Conservation (phyloP, 2,113 vertebrate genomes). For the Rafetus swinhoei region DNA sequence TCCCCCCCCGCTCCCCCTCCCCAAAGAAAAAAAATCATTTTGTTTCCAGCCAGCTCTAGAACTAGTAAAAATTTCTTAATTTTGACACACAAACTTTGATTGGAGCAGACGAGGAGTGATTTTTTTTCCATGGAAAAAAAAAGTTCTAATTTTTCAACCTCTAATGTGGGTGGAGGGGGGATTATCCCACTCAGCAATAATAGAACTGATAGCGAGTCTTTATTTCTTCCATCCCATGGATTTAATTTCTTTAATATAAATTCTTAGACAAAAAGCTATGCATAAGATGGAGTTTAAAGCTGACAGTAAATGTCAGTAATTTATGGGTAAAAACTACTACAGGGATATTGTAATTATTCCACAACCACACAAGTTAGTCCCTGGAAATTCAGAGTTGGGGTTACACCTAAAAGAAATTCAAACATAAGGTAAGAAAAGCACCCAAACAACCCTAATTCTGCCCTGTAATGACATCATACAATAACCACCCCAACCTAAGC, state of each 20-base stretch:
- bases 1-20: too few species aligned
- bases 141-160: background rate
- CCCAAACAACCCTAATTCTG: background rate
- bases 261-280: background rate
- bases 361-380: background rate
- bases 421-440: background rate
- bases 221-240: background rate
- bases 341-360: background rate
- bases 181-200: background rate
- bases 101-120: background rate
- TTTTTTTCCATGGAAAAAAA: background rate
- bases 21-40: background rate
- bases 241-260: background rate
- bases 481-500: background rate
- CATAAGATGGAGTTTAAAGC: background rate
- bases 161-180: background rate
- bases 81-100: background rate
- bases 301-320: background rate
- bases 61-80: background rate
- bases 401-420: background rate
- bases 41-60: background rate
- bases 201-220: background rate
- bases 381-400: background rate
- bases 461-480: background rate
- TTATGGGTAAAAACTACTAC: background rate